A percentile compares a stretch with the other conserved stretches of the same genome.
Conservation (phyloP, 2,113 vertebrate species). For the Brachypodius melanocephalos region DNA sequence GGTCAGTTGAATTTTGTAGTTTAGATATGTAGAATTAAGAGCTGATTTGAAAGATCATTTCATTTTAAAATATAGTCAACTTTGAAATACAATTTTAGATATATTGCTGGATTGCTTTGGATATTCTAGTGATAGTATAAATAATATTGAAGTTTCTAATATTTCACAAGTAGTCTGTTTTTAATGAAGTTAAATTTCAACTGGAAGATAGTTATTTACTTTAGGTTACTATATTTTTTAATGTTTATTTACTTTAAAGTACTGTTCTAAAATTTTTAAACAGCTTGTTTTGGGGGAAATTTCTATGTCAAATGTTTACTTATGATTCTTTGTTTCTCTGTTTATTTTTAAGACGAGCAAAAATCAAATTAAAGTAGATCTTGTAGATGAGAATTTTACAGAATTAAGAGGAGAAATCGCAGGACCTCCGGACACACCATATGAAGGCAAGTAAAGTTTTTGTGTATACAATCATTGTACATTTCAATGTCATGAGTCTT, state of each 20-base stretch:
- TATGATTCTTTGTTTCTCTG: slow-evolving; percentile 70
- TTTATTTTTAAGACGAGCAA: slow-evolving; percentile 93
- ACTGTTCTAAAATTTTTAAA: not conserved
- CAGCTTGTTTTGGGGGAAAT: not conserved
- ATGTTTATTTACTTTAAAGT: not conserved
- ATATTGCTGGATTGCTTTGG: not conserved
- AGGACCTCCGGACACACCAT: slow-evolving; percentile 97
- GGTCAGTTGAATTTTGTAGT: not conserved
- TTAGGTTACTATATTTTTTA: not conserved
- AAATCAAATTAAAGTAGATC: slow-evolving; percentile 99
- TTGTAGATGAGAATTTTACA: slow-evolving; percentile 99
- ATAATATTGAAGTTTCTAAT: not conserved
- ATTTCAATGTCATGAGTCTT: not conserved
- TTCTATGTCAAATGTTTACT: slow-evolving; percentile 39
- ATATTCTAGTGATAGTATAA: not conserved
- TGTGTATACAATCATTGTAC: slow-evolving; percentile 57
- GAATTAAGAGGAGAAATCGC: slow-evolving; percentile 98
- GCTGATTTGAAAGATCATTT: not conserved
- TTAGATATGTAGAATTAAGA: not conserved
- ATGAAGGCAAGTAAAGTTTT: slow-evolving; percentile 89
- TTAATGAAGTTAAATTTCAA: not conserved
- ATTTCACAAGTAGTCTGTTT: not conserved
- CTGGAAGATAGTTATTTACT: not conserved
- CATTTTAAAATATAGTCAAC: not conserved
- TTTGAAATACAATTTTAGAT: not conserved